Evolutionary conservation across 2,797 vertebrate species (phyloP).

Genomic region (Melanotaenia maccullochi): DNA sequence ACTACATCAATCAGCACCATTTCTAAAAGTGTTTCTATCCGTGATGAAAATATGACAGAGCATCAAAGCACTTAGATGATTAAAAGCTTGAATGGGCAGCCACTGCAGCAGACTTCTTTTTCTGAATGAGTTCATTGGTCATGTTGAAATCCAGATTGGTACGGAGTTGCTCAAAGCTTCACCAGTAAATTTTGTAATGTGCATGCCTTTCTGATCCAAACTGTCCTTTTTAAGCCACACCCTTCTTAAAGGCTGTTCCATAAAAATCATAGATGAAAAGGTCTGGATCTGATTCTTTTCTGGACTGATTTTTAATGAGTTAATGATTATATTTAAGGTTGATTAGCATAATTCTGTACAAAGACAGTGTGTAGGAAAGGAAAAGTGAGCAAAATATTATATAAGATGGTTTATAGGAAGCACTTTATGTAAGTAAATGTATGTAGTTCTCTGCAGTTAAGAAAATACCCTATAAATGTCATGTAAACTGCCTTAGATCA

Average conservation of each 20-base stretch:
- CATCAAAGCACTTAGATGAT: constrained; percentile 27
- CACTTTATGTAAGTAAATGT: too few species aligned
- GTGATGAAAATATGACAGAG: neutral
- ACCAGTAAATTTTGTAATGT: constrained; percentile 36
- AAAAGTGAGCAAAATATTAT: too few species aligned
- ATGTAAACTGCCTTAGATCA: too few species aligned
- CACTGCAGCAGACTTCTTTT: constrained; percentile 12
- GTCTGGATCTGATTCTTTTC: too few species aligned
- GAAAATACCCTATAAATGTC: too few species aligned
- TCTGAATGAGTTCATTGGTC: constrained; percentile 19
- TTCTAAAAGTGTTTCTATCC: neutral
- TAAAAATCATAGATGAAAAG: neutral
- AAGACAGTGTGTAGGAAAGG: too few species aligned
- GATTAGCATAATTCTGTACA: too few species aligned
- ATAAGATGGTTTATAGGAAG: too few species aligned
- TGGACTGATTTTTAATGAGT: too few species aligned
- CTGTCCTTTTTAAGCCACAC: neutral
- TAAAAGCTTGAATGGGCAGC: constrained; percentile 1
- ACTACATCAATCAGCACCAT: neutral
- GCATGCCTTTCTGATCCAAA: neutral
- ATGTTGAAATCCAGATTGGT: constrained; percentile 28
- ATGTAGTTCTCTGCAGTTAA: too few species aligned
- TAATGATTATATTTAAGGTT: too few species aligned
- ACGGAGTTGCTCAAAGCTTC: constrained; percentile 18
- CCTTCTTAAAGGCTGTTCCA: neutral